Evolutionary conservation across 2,888 invertebrate genomes (phyloP).

Genomic region (Rugalucina vietnamica): DNA sequence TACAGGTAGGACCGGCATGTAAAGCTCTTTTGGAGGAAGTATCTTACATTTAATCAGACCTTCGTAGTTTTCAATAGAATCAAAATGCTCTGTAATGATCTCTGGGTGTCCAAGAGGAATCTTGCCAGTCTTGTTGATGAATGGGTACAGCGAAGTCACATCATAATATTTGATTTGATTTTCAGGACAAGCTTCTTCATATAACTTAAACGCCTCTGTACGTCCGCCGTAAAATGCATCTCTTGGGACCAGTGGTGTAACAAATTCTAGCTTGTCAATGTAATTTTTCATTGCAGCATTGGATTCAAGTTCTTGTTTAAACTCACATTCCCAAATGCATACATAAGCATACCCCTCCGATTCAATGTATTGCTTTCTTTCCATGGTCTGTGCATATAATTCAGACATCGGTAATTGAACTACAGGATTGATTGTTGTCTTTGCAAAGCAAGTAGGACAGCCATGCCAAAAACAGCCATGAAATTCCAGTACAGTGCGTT

Average conservation of each 20-base stretch:
- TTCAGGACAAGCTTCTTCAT: slow-evolving; percentile 46
- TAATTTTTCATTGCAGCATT: slow-evolving; percentile 43
- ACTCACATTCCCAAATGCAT: slow-evolving; percentile 69
- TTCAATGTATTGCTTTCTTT: slow-evolving; percentile 41
- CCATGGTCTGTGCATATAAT: slow-evolving; percentile 33
- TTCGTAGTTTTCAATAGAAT: background rate
- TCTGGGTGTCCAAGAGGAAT: background rate
- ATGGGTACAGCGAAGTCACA: slow-evolving; percentile 73
- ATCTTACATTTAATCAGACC: background rate
- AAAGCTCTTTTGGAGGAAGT: background rate
- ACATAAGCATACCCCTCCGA: slow-evolving; percentile 49
- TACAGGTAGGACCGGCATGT: background rate
- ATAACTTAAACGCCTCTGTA: slow-evolving; percentile 68
- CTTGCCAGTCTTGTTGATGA: slow-evolving; percentile 63
- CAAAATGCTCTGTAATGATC: background rate
- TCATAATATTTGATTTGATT: slow-evolving; percentile 69
- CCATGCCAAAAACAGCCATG: slow-evolving; percentile 55
- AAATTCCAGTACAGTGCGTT: slow-evolving; percentile 43
- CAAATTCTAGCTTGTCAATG: slow-evolving; percentile 46
- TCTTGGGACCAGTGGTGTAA: slow-evolving; percentile 64
- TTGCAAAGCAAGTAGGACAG: slow-evolving; percentile 29
- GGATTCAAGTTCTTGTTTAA: slow-evolving; percentile 45
- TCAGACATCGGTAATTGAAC: slow-evolving; percentile 42
- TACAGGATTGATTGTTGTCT: slow-evolving; percentile 39
- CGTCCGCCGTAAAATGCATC: slow-evolving; percentile 75